Evolutionary conservation across 2,113 vertebrate species (phyloP), one percentile per base, ranked within the genome.

Genomic region (Cyprinodon variegatus): DNA sequence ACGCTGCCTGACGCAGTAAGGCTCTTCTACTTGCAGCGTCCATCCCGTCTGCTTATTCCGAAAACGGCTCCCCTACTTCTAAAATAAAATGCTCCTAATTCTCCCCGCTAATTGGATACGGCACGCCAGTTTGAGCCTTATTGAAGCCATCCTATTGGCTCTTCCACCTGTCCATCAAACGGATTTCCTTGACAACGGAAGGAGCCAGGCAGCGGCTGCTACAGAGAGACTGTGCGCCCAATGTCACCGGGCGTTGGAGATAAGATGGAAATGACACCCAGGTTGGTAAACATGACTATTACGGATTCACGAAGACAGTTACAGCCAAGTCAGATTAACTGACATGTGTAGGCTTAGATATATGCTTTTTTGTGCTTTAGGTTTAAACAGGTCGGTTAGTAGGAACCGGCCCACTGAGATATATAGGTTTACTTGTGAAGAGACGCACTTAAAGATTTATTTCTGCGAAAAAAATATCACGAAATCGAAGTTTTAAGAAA

Each of bases 1-100:
- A 57, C 50, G 50, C 50, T n/a, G 50, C 17, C 0, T 57, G 50
- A n/a, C 50, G 8, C 3, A 0, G 20, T 20, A 70, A 50, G 72
- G 20, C 82, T 38, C 0, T 36, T 62, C 82, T 86, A 84, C 84
- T 80, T 46, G 64, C 37, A 8, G 62, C 17, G 13, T 65, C 57
- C 29, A 29, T 48, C 15, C 22, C 65, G 12, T 66, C 29, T 45
- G 14, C 60, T 2, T 61, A 9, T 10, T 7, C 3, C 45, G 37
- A 84, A 29, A 70, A 91, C 84, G 77, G 70, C 77, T 90, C 87
- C 74, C 11, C 64, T 73, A 65, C 76, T 78, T 3, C 69, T 74
- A 74, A 7, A 85, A 78, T 37, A 4, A 1, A 68, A 69, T 0
- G 17, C 61, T 38, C n/a, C 43, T 65, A 62, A 70, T 53, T 15